phyloP scores from a whole-genome alignment of 30 jellyfish, hydroid and myxozoan species.

The Aurelia sp. region DNA sequence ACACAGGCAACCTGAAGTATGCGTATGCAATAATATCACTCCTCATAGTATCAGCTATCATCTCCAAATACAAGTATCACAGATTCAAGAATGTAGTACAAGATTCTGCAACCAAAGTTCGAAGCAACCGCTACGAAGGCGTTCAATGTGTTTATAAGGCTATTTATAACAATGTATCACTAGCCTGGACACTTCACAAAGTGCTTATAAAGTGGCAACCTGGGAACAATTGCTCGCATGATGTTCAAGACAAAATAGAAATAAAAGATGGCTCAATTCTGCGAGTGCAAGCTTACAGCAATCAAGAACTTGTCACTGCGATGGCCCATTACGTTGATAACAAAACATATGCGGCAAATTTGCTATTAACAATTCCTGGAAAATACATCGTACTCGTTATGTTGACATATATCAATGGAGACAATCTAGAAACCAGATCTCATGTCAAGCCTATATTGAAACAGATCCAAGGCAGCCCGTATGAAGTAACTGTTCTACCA shows the following conservation, averaged over 20 bases:
- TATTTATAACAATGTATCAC: slow-evolving; percentile 9
- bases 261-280: slow-evolving; percentile 68
- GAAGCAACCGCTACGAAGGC: neutral
- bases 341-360: slow-evolving; percentile 72
- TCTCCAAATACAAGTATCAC: slow-evolving; percentile 22
- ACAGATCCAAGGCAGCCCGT: slow-evolving; percentile 89
- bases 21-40: slow-evolving; percentile 8
- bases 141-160: slow-evolving; percentile 46
- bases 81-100: neutral
- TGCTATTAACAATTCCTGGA: slow-evolving; percentile 82
- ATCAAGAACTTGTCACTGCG: slow-evolving; percentile 74
- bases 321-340: slow-evolving; percentile 65
- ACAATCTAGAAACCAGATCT: slow-evolving; percentile 52
- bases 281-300: slow-evolving; percentile 91
- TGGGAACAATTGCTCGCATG: slow-evolving; percentile 63
- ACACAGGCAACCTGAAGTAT: slow-evolving; percentile 2
- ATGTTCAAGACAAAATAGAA: slow-evolving; percentile 19
- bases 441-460: slow-evolving; percentile 80
- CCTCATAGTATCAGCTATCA: slow-evolving; percentile 13
- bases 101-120: neutral
- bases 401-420: slow-evolving; percentile 84
- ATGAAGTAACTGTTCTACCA: slow-evolving; percentile 37
- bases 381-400: slow-evolving; percentile 66
- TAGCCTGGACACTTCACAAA: slow-evolving; percentile 65
- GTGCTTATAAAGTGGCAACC: slow-evolving; percentile 71